A percentile compares a stretch with the other conserved stretches of the same genome.
Evolutionary conservation across 92 coral and sea anemone species (phyloP).

Genomic region (Actinostola sp.): DNA sequence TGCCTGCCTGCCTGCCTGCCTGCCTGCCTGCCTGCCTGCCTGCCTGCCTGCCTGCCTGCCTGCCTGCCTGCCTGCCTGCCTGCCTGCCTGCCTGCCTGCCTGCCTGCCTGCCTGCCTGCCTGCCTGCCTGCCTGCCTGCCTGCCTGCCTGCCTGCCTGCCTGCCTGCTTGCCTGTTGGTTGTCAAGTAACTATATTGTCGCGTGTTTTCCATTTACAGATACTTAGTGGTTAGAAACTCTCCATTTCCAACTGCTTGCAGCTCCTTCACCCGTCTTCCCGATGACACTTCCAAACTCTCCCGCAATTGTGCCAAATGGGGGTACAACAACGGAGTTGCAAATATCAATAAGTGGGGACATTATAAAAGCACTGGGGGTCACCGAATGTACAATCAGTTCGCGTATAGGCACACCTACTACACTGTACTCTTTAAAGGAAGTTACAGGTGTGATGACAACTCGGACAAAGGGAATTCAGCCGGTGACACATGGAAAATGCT

Average conservation of each 20-base stretch:
- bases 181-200: background rate
- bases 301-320: conserved; percentile 50
- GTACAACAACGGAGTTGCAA: background rate
- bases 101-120: no score
- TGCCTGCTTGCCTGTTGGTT: no score
- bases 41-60: no score
- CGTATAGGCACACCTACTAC: background rate
- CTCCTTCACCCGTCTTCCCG: conserved; percentile 46
- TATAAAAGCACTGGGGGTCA: conserved; percentile 26
- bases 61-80: no score
- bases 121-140: no score
- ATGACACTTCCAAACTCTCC: conserved; percentile 43
- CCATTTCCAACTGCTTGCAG: conserved; percentile 28
- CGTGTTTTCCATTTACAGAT: background rate
- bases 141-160: no score
- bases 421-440: background rate
- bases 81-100: no score
- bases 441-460: conserved; percentile 15
- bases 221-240: background rate
- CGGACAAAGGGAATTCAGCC: background rate
- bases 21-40: no score
- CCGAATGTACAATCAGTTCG: conserved; percentile 8
- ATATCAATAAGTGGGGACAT: no score
- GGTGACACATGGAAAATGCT: conserved; percentile 44
- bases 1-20: no score